phyloP scores from a whole-genome alignment of 2,888 invertebrate genomes.

The Caenorhabditis becei region DNA sequence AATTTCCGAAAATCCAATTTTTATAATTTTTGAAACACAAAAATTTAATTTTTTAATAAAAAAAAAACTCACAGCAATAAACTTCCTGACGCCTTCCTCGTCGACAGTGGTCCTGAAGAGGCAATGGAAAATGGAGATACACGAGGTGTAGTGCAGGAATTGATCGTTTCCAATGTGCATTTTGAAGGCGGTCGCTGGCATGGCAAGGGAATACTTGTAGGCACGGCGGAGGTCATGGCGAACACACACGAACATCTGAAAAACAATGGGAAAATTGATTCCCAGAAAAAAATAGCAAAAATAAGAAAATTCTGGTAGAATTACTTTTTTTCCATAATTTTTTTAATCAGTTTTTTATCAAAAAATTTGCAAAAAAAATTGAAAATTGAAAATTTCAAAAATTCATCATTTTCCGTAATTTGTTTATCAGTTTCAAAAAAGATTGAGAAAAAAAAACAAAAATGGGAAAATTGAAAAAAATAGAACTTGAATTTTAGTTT shows the following conservation, averaged over 20 bases:
- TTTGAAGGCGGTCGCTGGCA: slow-evolving; percentile 38
- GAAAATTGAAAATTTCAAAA: neutral
- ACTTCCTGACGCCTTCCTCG: slow-evolving; percentile 11
- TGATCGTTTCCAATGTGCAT: slow-evolving; percentile 40
- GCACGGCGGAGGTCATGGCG: slow-evolving; percentile 18
- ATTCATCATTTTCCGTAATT: neutral
- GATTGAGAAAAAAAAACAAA: too few relatives aligned
- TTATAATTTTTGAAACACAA: neutral
- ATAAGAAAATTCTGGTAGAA: too few relatives aligned
- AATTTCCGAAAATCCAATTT: too few relatives aligned
- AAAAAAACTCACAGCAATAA: slow-evolving; percentile 20
- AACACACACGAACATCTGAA: slow-evolving; percentile 32
- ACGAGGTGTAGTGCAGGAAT: slow-evolving; percentile 13
- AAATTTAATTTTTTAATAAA: neutral
- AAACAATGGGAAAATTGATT: neutral
- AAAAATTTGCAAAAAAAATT: neutral
- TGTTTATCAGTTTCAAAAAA: neutral
- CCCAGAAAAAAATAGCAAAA: too few relatives aligned
- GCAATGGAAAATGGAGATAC: slow-evolving; percentile 26
- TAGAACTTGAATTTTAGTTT: too few relatives aligned
- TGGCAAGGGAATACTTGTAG: slow-evolving; percentile 19
- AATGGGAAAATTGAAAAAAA: too few relatives aligned
- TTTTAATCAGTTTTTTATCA: too few relatives aligned
- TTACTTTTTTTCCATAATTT: too few relatives aligned
- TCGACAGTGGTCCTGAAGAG: slow-evolving; percentile 37